Conservation (phyloP, 2,113 vertebrate species). For the Trematocara unimaculatum region DNA sequence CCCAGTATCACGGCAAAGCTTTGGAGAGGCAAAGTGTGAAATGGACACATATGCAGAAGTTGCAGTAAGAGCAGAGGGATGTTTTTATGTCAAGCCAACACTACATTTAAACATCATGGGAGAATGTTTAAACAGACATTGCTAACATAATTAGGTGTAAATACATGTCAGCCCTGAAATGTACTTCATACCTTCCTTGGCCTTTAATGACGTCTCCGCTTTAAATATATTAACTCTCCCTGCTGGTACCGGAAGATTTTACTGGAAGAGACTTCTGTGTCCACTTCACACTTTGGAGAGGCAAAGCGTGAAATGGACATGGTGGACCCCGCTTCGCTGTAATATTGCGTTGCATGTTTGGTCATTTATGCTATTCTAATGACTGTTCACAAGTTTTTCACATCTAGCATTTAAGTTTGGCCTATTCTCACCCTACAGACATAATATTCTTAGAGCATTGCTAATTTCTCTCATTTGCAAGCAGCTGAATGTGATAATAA, state of each 20-base stretch:
- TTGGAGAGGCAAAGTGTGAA: background rate
- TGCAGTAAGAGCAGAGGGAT: background rate
- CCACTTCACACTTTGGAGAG: background rate
- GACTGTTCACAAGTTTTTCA: background rate
- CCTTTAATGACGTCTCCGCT: background rate
- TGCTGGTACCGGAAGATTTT: background rate
- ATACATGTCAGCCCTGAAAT: background rate
- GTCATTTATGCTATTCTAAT: background rate
- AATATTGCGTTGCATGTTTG: background rate
- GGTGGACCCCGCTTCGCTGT: background rate
- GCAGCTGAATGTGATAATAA: background rate
- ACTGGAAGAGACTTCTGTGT: background rate
- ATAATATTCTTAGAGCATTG: background rate
- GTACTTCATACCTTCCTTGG: background rate
- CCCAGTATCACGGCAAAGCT: background rate
- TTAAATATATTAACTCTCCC: background rate
- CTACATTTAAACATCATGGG: background rate
- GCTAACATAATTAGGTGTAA: background rate
- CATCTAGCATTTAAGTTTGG: background rate
- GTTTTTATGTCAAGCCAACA: background rate
- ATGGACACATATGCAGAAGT: background rate
- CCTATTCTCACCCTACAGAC: background rate
- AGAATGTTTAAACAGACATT: background rate
- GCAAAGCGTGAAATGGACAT: background rate
- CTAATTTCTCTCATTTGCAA: background rate